phyloP scores from a whole-genome alignment of 2,113 vertebrate genomes.

The Stegastes partitus region DNA sequence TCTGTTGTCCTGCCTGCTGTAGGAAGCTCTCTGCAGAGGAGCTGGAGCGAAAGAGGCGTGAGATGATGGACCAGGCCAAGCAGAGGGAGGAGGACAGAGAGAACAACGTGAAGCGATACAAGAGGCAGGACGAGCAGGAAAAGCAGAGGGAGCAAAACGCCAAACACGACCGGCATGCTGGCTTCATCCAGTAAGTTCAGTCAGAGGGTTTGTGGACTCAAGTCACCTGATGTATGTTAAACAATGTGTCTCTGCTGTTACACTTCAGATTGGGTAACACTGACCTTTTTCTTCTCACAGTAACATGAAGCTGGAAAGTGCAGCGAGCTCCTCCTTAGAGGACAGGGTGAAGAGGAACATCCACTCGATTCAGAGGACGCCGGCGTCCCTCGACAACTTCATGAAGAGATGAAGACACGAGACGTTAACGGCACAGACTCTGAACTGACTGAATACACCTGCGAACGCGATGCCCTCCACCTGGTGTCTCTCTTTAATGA shows the following conservation, averaged over 20 bases:
- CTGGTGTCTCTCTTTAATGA: not conserved
- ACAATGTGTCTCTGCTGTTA: not conserved
- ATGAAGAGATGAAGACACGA: conserved; percentile 89
- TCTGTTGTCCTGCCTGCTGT: conserved; percentile 12
- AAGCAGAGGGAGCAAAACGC: conserved; percentile 77
- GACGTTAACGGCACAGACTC: not conserved
- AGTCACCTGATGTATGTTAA: too few species aligned
- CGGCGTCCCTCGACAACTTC: conserved; percentile 93
- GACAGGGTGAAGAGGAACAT: conserved; percentile 97
- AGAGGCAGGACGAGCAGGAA: conserved; percentile 89
- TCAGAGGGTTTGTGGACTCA: too few species aligned
- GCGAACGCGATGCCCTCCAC: not conserved
- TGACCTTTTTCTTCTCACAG: conserved; percentile 72
- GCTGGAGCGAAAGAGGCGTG: conserved; percentile 88
- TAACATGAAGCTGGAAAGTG: conserved; percentile 93
- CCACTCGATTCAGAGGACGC: conserved; percentile 94
- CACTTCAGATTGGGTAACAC: conserved; percentile 7
- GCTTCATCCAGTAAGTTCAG: conserved; percentile 93
- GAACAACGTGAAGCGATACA: conserved; percentile 88
- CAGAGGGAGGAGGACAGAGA: conserved; percentile 92
- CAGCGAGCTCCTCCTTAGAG: conserved; percentile 90
- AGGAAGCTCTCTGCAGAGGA: conserved; percentile 92
- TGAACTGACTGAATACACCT: conserved; percentile 1
- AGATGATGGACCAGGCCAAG: conserved; percentile 95
- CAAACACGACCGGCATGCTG: conserved; percentile 82